A percentile compares a stretch with the other conserved stretches of the same genome.
Evolutionary conservation across 2,888 invertebrate genomes (phyloP).

Genomic region (Ametastegia equiseti): DNA sequence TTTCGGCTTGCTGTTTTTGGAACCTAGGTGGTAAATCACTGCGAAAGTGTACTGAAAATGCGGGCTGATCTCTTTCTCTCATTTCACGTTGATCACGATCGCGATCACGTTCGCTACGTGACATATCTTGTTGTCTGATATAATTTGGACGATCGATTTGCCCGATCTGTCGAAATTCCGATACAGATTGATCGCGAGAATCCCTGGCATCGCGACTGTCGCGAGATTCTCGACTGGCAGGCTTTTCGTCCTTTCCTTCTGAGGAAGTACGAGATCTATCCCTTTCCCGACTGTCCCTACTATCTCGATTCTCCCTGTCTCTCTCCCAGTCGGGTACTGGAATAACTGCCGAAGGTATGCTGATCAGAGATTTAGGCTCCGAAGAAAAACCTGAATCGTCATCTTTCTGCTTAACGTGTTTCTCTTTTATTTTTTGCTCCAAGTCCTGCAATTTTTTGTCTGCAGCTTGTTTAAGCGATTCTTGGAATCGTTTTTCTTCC

Average conservation of each 20-base stretch:
- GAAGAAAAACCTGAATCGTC: conserved; percentile 67
- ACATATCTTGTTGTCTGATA: conserved; percentile 49
- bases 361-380: conserved; percentile 76
- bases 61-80: conserved; percentile 79
- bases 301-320: conserved; percentile 75
- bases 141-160: conserved; percentile 52
- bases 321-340: conserved; percentile 79
- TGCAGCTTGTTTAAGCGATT: conserved; percentile 80
- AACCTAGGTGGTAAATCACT: conserved; percentile 92
- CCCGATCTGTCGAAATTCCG: conserved; percentile 25
- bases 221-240: conserved; percentile 52
- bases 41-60: conserved; percentile 87
- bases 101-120: conserved; percentile 58
- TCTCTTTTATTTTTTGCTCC: conserved; percentile 82
- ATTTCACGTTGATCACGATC: conserved; percentile 75
- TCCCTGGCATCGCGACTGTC: conserved; percentile 59
- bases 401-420: conserved; percentile 76
- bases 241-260: conserved; percentile 67
- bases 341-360: conserved; percentile 75
- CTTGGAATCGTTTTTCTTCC: conserved; percentile 88
- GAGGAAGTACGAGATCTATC: conserved; percentile 74
- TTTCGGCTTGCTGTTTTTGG: conserved; percentile 85
- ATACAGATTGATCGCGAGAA: conserved; percentile 38
- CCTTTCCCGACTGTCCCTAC: conserved; percentile 71
- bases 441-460: conserved; percentile 84